A percentile compares a stretch with the other conserved stretches of the same genome.
phyloP scores from a whole-genome alignment of 1,140 invertebrate genomes.

The Bombyx mandarina region DNA sequence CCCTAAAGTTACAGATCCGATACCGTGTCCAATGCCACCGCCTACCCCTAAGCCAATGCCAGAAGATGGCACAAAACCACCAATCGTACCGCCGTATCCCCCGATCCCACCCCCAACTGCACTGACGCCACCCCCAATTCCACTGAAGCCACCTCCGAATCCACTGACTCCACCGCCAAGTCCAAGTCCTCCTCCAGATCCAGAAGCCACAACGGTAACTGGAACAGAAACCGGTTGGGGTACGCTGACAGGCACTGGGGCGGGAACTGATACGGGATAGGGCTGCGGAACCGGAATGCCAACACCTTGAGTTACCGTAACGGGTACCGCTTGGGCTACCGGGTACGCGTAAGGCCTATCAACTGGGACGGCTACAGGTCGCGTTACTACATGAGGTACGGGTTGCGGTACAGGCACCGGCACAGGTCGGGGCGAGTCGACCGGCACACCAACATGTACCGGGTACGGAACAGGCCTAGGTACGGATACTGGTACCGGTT shows the following conservation, averaged over 20 bases:
- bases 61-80: conserved; percentile 4
- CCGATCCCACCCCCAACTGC: conserved; percentile 1
- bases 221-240: conserved; percentile 37
- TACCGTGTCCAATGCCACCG: conserved; percentile 3
- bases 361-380: conserved; percentile 48
- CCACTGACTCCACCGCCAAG: conserved; percentile 6
- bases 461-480: conserved; percentile 44
- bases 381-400: conserved; percentile 38
- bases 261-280: conserved; percentile 39
- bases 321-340: conserved; percentile 51
- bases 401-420: conserved; percentile 50
- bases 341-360: conserved; percentile 48
- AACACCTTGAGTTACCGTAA: conserved; percentile 51
- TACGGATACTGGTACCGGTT: conserved; percentile 42
- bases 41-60: conserved; percentile 9
- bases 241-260: conserved; percentile 49
- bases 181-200: conserved; percentile 8
- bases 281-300: conserved; percentile 56
- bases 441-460: conserved; percentile 46
- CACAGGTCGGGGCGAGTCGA: conserved; percentile 46
- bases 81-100: conserved; percentile 10
- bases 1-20: not conserved
- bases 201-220: conserved; percentile 20
- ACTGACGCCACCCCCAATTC: conserved; percentile 3
- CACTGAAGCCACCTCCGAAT: not conserved